Conservation (phyloP, 30 jellyfish, hydroid and myxozoan species). For the Cassiopea andromeda region DNA sequence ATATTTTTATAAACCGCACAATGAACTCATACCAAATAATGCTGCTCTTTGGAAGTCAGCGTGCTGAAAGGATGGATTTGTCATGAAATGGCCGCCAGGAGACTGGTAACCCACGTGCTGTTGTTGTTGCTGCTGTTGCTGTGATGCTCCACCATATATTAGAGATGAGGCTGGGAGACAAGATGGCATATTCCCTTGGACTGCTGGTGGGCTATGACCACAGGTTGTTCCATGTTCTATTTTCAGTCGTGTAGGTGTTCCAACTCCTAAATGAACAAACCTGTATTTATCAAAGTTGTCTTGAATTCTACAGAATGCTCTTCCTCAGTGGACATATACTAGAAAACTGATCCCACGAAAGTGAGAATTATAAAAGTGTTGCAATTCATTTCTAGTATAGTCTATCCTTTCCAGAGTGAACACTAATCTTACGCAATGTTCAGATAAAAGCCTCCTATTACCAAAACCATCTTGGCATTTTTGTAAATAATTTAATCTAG, state of each 20-base stretch:
- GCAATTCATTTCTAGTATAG: no score
- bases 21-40: constrained; percentile 38
- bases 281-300: background rate
- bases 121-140: constrained; percentile 22
- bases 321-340: no score
- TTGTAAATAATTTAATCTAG: no score
- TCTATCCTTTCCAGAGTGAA: no score
- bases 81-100: constrained; percentile 33
- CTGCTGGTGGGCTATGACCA: constrained; percentile 68
- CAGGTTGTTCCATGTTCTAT: constrained; percentile 64
- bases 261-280: constrained; percentile 66
- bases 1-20: background rate
- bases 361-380: no score
- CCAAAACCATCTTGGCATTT: no score
- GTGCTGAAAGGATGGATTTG: constrained; percentile 65
- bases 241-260: constrained; percentile 90
- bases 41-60: constrained; percentile 75
- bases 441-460: no score
- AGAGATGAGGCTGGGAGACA: background rate
- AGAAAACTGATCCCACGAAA: no score
- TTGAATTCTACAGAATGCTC: background rate
- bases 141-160: background rate
- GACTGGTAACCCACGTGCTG: constrained; percentile 39
- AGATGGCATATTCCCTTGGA: constrained; percentile 3
- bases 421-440: no score